Base-by-base conservation (phyloP, 1,140 invertebrate genomes). In the Lordiphosa collinella region DNA sequence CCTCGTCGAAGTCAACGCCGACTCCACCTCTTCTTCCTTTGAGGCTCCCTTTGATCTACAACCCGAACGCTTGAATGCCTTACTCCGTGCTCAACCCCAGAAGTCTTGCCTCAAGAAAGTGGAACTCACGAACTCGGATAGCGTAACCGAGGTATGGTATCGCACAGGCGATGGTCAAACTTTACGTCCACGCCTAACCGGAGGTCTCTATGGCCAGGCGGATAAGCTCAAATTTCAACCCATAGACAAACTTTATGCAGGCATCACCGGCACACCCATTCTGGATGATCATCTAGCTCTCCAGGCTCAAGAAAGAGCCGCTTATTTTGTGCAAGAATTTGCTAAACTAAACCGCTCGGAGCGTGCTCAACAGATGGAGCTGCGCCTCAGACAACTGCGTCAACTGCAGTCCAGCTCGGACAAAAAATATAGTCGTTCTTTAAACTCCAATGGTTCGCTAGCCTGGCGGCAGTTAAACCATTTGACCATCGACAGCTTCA, bases 371-470 rank as follows among this genome's bases (percentile, higher is more conserved):
- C 48, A 54, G 2, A 43, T 60, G 0, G 43, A 43, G 1, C 5
- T 43, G 5, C 22, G 74, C 0, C 18, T 78, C 31, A 16, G 31
- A 0, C 58, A 73, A 11, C 10, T 78, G 6, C 74, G 74, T 1
- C 7, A 9, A 0, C 32, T 64, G n/a, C 62, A 73, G 16, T 29
- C 35, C 1, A 31, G 13, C 1, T 11, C 44, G 0, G 36, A 46
- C 10, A 0, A 2, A 1, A 7, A 18, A 1, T 78, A 38, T 12
- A 5, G 11, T 9, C 11, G 32, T 3, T 25, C n/a, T 0, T 8
- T 32, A 5, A 5, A 11, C 1, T 11, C 29, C 6, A 37, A 0
- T 4, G 37, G 9, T 7, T 2, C 0, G 0, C 4, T 7, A 1
- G 9, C 18, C 2, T 37, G 12, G 18, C 7, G 3, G 1, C 16